Base-by-base conservation (phyloP, 2,888 invertebrate genomes). In the Melieria crassipennis region DNA sequence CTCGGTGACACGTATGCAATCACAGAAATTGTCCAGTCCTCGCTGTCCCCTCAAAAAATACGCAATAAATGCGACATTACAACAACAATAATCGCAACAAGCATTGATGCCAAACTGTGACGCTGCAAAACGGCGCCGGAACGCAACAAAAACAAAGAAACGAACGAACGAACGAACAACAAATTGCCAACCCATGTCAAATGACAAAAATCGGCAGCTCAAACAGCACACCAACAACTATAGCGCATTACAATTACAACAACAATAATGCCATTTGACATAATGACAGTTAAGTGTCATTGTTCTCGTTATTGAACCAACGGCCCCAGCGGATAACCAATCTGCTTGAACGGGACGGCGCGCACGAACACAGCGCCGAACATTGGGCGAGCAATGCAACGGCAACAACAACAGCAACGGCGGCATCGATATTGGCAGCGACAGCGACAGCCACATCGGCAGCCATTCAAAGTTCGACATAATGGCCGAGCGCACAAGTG, bases 251-350 rank as follows among this genome's bases (percentile, higher is more conserved):
- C 63, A 48, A 50, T 7, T 30, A 30, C 48, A 5, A 5, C 46
- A 6, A 11, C 63, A 46, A 5, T 13, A 63, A 11, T 30, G 48
- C 16, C 3, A 13, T 64, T 64, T 52, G 42, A 50, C 64, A 64
- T 64, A 64, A 64, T 64, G 64, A 64, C 64, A 52, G 62, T 63
- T 65, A 69, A 58, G 69, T 69, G 60, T 66, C 65, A 63, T 69
- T 61, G 69, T 66, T 69, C 52, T 55, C 47, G 63, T 30, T 30
- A 30, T 30, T 30, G 30, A 30, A 30, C 30, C 30, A 30, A 30
- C 30, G 30, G 30, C 30, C 30, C 30, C 45, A 57, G 47, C n/a
- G 45, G 5, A 5, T 67, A 48, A 58, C 66, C 58, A 30, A 30
- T 30, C 30, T 1, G 30, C 3, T 30, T 30, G 62, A 13, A 55